phyloP scores from a whole-genome alignment of 2,113 vertebrate genomes.

The Salvator merianae region DNA sequence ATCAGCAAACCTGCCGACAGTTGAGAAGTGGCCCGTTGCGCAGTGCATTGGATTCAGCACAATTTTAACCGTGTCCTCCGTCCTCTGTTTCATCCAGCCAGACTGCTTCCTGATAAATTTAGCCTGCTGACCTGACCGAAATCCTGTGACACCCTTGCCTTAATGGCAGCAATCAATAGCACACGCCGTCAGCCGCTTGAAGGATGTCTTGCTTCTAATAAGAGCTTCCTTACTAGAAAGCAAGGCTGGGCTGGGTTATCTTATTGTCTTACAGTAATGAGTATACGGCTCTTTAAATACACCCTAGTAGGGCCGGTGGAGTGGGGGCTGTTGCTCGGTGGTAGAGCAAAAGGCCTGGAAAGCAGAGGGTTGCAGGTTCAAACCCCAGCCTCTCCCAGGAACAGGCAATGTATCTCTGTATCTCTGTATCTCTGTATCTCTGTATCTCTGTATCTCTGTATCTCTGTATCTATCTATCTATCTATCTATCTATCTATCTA shows the following conservation, averaged over 20 bases:
- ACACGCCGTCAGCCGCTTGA: background rate
- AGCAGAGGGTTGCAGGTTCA: no score
- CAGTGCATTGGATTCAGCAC: background rate
- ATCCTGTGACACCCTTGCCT: background rate
- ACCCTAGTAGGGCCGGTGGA: no score
- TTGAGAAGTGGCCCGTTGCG: no score
- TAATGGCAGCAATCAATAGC: background rate
- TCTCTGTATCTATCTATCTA: no score
- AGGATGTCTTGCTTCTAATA: background rate
- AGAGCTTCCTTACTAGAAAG: conserved; percentile 6
- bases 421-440: no score
- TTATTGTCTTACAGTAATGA: background rate
- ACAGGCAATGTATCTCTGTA: no score
- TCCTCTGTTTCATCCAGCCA: background rate
- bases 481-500: no score
- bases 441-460: no score
- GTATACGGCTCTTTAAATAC: background rate
- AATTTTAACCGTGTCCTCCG: conserved; percentile 8
- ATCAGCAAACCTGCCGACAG: no score
- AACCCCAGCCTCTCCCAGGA: no score
- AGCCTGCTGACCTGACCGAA: background rate
- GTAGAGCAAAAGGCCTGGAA: no score
- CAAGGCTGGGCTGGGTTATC: background rate
- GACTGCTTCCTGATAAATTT: background rate
- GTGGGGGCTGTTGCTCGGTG: no score